phyloP scores from a whole-genome alignment of 2,888 invertebrate species.

The Neoascia interrupta region DNA sequence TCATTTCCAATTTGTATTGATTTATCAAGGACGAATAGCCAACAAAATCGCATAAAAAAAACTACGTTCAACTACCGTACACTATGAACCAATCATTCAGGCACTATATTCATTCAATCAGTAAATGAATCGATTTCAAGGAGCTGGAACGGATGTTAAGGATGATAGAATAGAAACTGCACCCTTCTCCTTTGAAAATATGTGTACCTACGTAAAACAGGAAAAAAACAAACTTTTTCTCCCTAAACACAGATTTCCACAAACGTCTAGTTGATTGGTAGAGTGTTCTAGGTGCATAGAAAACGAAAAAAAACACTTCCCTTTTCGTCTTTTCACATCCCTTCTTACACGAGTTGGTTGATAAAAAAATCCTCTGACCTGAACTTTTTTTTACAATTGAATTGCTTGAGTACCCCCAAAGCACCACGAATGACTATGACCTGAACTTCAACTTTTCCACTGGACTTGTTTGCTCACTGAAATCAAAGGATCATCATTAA shows the following conservation, averaged over 20 bases:
- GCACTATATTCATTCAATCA: constrained; percentile 4
- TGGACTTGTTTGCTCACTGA: constrained; percentile 66
- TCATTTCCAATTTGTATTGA: too few species aligned
- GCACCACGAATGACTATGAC: constrained; percentile 60
- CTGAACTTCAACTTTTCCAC: constrained; percentile 66
- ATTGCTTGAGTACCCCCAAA: constrained; percentile 54
- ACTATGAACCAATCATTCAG: constrained; percentile 38
- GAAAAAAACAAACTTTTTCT: not conserved
- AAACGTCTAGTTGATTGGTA: constrained; percentile 54
- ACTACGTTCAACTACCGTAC: not conserved
- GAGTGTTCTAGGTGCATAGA: constrained; percentile 12
- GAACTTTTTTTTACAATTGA: constrained; percentile 35
- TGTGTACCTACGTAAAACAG: too few species aligned
- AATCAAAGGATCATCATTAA: constrained; percentile 69
- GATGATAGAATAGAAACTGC: constrained; percentile 22
- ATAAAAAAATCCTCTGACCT: not conserved
- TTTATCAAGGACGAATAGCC: not conserved
- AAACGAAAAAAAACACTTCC: constrained; percentile 13
- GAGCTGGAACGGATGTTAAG: not conserved
- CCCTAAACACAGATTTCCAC: constrained; percentile 24
- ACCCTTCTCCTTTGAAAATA: too few species aligned
- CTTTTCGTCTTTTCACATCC: constrained; percentile 38
- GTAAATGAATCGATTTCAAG: constrained; percentile 27
- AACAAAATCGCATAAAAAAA: not conserved
- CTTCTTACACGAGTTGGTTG: not conserved